phyloP scores from a whole-genome alignment of 2,797 vertebrate genomes.

The Aldrovandia affinis region DNA sequence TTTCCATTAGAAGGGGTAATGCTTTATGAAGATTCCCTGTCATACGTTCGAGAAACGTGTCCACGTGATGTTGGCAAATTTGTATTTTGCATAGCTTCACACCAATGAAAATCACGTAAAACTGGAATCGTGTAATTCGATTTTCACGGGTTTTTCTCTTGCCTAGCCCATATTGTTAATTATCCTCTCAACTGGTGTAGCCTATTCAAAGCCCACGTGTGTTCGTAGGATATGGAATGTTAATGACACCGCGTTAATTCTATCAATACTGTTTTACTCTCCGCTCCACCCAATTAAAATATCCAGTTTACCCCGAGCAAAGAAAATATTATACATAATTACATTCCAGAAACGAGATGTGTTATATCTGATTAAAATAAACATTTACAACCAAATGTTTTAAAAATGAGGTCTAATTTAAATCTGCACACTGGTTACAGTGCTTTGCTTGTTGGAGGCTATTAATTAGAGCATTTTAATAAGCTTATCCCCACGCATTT shows the following conservation, averaged over 20 bases:
- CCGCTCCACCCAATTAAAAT: not conserved
- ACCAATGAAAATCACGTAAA: not conserved
- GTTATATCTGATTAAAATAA: not conserved
- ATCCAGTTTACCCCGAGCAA: not conserved
- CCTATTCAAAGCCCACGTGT: not conserved
- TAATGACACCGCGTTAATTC: slow-evolving; percentile 3
- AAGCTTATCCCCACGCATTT: not conserved
- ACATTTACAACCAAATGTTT: not conserved
- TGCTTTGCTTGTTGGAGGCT: not conserved
- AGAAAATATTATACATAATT: not conserved
- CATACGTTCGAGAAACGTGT: not conserved
- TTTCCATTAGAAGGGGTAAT: not conserved
- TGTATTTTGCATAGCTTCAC: not conserved
- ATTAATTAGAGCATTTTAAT: not conserved
- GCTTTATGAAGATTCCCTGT: not conserved
- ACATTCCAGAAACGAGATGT: slow-evolving; percentile 2
- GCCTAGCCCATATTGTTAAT: not conserved
- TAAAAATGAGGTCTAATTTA: not conserved
- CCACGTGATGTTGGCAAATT: not conserved
- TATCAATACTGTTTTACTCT: not conserved
- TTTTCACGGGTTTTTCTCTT: not conserved
- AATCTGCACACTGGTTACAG: not conserved
- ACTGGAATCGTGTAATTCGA: not conserved
- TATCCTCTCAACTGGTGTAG: not conserved
- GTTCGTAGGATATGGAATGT: not conserved